Base-by-base conservation (phyloP, 2,888 invertebrate genomes). In the Ellobium chinense region DNA sequence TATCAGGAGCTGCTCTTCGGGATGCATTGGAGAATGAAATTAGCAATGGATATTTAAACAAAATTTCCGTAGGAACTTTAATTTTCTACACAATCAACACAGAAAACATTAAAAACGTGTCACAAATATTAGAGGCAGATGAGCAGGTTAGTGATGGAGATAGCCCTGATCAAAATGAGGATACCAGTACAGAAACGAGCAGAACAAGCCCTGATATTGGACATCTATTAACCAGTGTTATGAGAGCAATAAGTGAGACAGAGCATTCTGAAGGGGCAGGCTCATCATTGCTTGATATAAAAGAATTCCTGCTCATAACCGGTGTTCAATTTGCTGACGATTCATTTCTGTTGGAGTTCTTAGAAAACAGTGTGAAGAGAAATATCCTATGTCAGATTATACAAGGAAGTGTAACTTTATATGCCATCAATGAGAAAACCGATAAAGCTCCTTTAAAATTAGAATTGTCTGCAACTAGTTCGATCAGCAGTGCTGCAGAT, bases 21-120 rank as follows among this genome's bases (percentile, higher is more conserved):
- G 75, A 75, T 75, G 80, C 80, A 7, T 60, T 80, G 46, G 80
- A 80, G 46, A 80, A 80, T 31, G 80, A 80, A 75, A 68, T 80
- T 60, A 62, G 62, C 34, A 80, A 73, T 70, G 80, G 80, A 21
- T 80, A 69, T 60, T 27, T 80, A 54, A 69, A 36, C 27, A 80
- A 80, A 62, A 39, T 54, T 21, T 21, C 37, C 9, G n/a, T 34
- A 0, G 73, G 70, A 21, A 2, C n/a, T 29, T 18, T 12, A 29
- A 36, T 54, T 31, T 27, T 58, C 9, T 79, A 79, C 27, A 24
- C 65, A 29, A 39, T 79, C 14, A 79, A 79, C 27, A 31, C 39
- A 14, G 65, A 70, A 5, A 65, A 65, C 24, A 54, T 66, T 24
- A 70, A 54, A 0, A 73, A 60, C 60, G 37, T 60, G 21, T 66